A percentile compares a stretch with the other conserved stretches of the same genome.
These are phyloP conservation scores for Ciona savignyi DNA, from an alignment of 23 tunicate genomes.

Conservation along the genomic window DNA sequence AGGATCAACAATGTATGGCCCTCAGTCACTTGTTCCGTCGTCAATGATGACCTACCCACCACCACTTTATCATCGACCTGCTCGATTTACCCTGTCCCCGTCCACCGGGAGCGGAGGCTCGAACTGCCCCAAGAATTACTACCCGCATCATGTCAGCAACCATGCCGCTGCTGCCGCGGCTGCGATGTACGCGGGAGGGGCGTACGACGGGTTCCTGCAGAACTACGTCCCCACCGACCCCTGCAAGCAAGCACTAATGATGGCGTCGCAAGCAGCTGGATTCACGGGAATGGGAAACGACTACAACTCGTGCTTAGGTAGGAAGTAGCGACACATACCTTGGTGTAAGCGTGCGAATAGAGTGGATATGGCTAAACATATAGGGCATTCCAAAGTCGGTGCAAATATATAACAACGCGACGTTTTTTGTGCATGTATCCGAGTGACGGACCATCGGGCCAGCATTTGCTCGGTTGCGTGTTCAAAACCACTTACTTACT, in stretches of 20 bases:
- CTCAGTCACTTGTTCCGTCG: conserved; percentile 86
- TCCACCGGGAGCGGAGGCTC: conserved; percentile 58
- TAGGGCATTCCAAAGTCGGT: too few relatives aligned
- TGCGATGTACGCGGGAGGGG: conserved; percentile 58
- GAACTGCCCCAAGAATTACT: conserved; percentile 80
- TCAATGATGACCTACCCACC: conserved; percentile 92
- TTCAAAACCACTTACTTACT: too few relatives aligned
- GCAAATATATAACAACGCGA: too few relatives aligned
- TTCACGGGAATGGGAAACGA: conserved; percentile 81
- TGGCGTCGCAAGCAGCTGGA: conserved; percentile 96
- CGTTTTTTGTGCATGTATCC: too few relatives aligned
- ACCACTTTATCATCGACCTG: conserved; percentile 70
- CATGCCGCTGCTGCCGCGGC: conserved; percentile 48
- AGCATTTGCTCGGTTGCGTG: too few relatives aligned
- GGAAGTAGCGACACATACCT: conserved; percentile 8
- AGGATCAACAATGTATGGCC: conserved; percentile 81
- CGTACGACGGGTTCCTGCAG: conserved; percentile 76
- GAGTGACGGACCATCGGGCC: too few relatives aligned
- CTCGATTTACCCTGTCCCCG: conserved; percentile 65
- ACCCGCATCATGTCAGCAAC: conserved; percentile 59
- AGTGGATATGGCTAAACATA: too few relatives aligned
- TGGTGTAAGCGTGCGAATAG: too few relatives aligned
- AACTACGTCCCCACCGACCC: conserved; percentile 77
- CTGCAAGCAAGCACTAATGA: conserved; percentile 93
- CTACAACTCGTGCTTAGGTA: conserved; percentile 67